Percentiles rank a stretch among this genome's conserved stretches.
Evolutionary conservation across 2,797 vertebrate species (phyloP).

Genomic region (Tachyglossus aculeatus): DNA sequence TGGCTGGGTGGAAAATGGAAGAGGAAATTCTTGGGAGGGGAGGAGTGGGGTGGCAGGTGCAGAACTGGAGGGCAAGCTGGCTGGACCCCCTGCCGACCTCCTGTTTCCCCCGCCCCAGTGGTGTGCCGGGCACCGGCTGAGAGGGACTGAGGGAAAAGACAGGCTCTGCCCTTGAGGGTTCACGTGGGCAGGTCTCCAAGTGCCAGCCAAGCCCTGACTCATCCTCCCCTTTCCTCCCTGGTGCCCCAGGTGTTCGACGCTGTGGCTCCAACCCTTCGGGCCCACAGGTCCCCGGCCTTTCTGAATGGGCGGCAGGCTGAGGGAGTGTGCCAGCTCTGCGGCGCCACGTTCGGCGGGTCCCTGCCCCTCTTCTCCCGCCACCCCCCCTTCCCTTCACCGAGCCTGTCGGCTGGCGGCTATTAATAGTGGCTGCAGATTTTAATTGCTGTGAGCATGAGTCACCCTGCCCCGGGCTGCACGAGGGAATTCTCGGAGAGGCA

Average conservation of each 20-base stretch:
- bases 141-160: too few relatives aligned
- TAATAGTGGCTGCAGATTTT: conserved; percentile 59
- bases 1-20: too few relatives aligned
- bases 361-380: neutral
- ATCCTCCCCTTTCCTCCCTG: neutral
- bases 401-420: conserved; percentile 43
- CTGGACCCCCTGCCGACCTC: too few relatives aligned
- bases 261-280: too few relatives aligned
- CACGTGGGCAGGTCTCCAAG: too few relatives aligned
- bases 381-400: neutral
- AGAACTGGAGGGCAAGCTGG: too few relatives aligned
- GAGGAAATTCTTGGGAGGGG: too few relatives aligned
- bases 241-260: too few relatives aligned
- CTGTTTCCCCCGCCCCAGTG: neutral
- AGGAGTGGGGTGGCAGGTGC: too few relatives aligned
- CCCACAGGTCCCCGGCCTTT: rapidly evolving
- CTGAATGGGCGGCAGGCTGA: neutral
- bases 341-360: too few relatives aligned
- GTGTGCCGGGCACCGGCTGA: neutral
- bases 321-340: neutral
- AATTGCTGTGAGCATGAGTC: conserved; percentile 39
- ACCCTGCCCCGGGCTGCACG: neutral
- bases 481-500: neutral
- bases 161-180: rapidly evolving
- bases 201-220: neutral